Percentiles rank a stretch among this genome's conserved stretches.
Conservation (phyloP, 2,113 vertebrate species). For the Tursiops truncatus region DNA sequence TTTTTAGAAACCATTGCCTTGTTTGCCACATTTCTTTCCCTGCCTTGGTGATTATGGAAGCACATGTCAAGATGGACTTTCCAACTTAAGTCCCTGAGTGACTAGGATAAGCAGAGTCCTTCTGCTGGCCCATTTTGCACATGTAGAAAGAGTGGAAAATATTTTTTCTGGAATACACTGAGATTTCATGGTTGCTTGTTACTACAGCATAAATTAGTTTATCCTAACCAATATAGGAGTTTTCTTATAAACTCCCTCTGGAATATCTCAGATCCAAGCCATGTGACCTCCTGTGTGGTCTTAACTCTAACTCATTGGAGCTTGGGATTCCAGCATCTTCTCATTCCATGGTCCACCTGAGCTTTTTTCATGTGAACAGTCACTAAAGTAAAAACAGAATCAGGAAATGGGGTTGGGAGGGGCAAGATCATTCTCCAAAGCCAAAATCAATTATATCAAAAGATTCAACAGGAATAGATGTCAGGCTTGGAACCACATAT, state of each 20-base stretch:
- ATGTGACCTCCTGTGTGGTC: neutral
- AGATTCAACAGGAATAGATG: neutral
- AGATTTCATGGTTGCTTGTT: neutral
- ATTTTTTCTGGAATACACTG: neutral
- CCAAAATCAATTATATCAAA: neutral
- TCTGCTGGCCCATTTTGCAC: neutral
- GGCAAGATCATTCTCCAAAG: neutral
- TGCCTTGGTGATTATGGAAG: neutral
- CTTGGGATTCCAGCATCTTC: neutral
- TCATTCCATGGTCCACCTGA: neutral
- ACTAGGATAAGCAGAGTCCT: neutral
- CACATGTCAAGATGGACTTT: neutral
- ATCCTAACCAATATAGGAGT: neutral
- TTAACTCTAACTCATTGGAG: neutral
- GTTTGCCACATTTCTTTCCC: neutral
- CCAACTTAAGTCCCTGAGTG: neutral
- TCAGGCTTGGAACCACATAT: neutral
- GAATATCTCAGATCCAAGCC: neutral
- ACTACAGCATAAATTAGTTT: neutral
- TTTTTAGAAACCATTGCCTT: neutral
- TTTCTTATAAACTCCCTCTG: neutral
- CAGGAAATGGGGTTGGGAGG: neutral
- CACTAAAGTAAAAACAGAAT: neutral
- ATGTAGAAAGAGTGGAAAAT: neutral
- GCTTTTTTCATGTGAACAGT: neutral